phyloP scores from a whole-genome alignment of 2,113 vertebrate genomes.

The Hippotragus niger region DNA sequence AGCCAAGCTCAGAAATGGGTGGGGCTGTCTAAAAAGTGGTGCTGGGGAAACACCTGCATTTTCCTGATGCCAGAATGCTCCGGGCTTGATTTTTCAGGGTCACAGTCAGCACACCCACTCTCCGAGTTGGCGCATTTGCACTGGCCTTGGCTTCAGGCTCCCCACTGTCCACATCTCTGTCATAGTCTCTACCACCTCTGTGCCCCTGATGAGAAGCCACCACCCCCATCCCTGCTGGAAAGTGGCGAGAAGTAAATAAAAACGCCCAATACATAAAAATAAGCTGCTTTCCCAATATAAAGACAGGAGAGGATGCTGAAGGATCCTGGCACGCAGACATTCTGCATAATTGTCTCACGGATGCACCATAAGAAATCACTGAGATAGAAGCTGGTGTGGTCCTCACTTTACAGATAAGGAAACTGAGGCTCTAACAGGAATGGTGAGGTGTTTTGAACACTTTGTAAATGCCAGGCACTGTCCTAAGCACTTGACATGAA shows the following conservation, averaged over 20 bases:
- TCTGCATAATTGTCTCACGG: neutral
- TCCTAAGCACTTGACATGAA: no score
- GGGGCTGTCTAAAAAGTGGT: neutral
- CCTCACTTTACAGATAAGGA: neutral
- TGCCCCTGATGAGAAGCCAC: neutral
- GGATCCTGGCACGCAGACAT: neutral
- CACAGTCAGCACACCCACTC: neutral
- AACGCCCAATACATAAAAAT: neutral
- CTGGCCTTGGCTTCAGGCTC: neutral
- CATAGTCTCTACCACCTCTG: accelerated
- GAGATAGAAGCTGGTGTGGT: neutral
- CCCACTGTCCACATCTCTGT: neutral
- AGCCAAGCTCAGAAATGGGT: neutral
- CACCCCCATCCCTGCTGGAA: neutral
- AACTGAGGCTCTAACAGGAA: neutral
- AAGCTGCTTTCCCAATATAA: neutral
- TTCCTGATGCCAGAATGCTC: neutral
- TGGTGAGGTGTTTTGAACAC: no score
- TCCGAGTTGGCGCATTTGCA: neutral
- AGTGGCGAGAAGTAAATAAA: neutral
- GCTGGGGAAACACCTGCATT: neutral
- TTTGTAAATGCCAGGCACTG: neutral
- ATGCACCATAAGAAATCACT: neutral
- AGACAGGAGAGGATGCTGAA: neutral
- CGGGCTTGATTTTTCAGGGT: neutral